Base-by-base conservation (phyloP, 53 echinoderm and acorn worm species). In the Astropecten irregularis region DNA sequence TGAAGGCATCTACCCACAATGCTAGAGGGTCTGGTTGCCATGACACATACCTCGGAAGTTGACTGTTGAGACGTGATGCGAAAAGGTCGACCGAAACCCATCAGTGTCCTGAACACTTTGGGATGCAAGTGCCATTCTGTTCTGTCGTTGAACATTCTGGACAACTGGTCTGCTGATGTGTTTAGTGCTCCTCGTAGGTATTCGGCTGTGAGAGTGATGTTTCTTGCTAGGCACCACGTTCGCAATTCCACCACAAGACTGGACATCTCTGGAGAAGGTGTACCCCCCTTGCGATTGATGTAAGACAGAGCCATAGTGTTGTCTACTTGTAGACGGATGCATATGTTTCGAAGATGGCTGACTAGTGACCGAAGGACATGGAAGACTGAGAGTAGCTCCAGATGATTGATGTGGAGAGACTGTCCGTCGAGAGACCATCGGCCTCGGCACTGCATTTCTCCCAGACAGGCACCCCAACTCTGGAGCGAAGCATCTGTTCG, bases 321-420 rank as follows among this genome's bases (percentile, higher is more conserved):
- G 74, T 72, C 72, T 40, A 77, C 59, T 20, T 62, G 42, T 46
- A 77, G 3, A 3, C 77, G 77, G 31, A 81, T 65, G 49, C 42
- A 46, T 2, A 61, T 8, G 65, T 63, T 36, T 4, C 6, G 62
- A 16, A 16, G 44, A n/a, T 49, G 47, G 15, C 35, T 9, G 44
- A 47, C 64, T 9, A 81, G 2, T 11, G 81, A 18, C 29, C 29
- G 9, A 10, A 77, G 77, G 31, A 61, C 77, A 42, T 58, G 23
- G n/a, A 57, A 76, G 0, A 59, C 57, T 36, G 62, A 28, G 11
- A 18, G 81, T 18, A 81, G n/a, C 23, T 81, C 81, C 3, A 81
- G 36, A 62, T 81, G 22, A 22, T 79, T 79, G 25, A 79, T 79
- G 79, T 79, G 79, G 1, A 47, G 63, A 48, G 28, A 44, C 48